A percentile compares a stretch with the other conserved stretches of the same genome.
Conservation (phyloP, 2,113 vertebrate genomes). For the Eleginops maclovinus region DNA sequence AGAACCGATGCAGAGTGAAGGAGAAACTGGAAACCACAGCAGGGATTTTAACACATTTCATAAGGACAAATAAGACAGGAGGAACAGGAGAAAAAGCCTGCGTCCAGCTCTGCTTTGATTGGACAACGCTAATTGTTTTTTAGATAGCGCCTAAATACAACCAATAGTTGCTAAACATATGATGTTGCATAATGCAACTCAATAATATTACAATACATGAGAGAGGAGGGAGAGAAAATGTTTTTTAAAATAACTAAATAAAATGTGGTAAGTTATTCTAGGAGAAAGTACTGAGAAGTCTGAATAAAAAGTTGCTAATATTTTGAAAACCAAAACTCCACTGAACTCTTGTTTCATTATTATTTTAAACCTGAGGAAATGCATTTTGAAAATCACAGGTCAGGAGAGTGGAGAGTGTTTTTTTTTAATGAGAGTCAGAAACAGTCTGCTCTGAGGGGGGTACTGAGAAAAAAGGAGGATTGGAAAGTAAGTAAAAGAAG, state of each 20-base stretch:
- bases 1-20: slow-evolving; percentile 85
- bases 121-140: slow-evolving; percentile 39
- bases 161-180: slow-evolving; percentile 33
- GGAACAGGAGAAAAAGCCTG: slow-evolving; percentile 34
- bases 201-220: slow-evolving; percentile 7
- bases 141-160: slow-evolving; percentile 30
- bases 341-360: slow-evolving; percentile 7
- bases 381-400: slow-evolving; percentile 17
- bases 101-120: slow-evolving; percentile 55
- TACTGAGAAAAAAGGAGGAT: background rate
- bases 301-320: slow-evolving; percentile 17
- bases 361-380: slow-evolving; percentile 38
- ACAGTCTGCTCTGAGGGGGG: slow-evolving; percentile 35
- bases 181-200: slow-evolving; percentile 28
- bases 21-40: slow-evolving; percentile 72
- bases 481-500: background rate
- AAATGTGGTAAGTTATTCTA: slow-evolving; percentile 1
- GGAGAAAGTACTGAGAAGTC: background rate
- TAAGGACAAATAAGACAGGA: slow-evolving; percentile 68
- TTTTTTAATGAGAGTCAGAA: slow-evolving; percentile 52
- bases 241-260: slow-evolving; percentile 2
- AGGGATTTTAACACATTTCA: slow-evolving; percentile 63
- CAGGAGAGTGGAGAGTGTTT: slow-evolving; percentile 13
- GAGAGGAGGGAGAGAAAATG: slow-evolving; percentile 32
- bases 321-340: slow-evolving; percentile 12